These are phyloP conservation scores for Rhynchotus rufescens DNA, from an alignment of 2,797 vertebrate genomes.

Conservation along the genomic window DNA sequence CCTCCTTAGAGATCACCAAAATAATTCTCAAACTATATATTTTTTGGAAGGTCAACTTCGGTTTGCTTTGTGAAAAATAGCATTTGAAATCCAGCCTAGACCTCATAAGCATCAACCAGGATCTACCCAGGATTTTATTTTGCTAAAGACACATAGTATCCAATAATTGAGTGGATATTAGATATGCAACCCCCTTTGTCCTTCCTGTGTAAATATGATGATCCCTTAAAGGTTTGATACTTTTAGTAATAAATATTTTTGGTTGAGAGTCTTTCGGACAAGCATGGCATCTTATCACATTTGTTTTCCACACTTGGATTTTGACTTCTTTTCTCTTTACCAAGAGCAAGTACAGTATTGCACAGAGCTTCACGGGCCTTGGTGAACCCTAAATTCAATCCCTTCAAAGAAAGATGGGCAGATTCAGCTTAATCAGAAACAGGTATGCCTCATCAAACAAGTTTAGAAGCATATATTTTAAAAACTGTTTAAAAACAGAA, in stretches of 20 bases:
- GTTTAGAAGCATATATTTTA: background rate
- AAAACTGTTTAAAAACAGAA: background rate
- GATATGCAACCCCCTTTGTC: background rate
- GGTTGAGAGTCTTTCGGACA: background rate
- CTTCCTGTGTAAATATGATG: background rate
- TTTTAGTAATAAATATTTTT: background rate
- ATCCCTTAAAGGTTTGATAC: background rate
- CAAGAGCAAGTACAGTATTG: background rate
- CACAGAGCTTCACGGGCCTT: background rate
- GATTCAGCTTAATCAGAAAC: conserved; percentile 32
- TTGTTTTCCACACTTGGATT: background rate
- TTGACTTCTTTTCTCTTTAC: conserved; percentile 2
- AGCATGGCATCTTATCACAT: background rate
- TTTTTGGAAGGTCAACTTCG: background rate
- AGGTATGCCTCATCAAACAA: conserved; percentile 1
- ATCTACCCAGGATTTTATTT: background rate
- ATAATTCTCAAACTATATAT: background rate
- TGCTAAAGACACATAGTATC: background rate
- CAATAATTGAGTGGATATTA: fast-evolving
- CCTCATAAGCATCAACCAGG: background rate
- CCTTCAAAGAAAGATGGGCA: conserved; percentile 17
- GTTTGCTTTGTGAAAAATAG: background rate
- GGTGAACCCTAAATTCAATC: conserved; percentile 4
- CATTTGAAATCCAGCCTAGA: background rate
- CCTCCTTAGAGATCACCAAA: background rate